Evolutionary conservation across 2,797 vertebrate genomes (phyloP).

Genomic region (Molothrus aeneus): DNA sequence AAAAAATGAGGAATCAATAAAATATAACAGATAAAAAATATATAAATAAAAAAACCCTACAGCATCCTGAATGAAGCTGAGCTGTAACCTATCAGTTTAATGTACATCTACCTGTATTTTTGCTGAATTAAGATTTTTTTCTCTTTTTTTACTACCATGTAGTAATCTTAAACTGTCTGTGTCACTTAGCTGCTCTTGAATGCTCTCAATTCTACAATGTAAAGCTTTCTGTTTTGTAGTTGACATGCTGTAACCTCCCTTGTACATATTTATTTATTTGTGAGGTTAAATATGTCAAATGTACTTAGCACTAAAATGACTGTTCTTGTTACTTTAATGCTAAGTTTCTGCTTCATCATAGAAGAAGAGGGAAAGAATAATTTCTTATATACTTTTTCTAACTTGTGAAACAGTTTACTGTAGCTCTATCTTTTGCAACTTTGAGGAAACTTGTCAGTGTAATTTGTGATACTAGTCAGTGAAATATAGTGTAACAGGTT

Average conservation of each 20-base stretch:
- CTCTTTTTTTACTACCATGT: conserved; percentile 63
- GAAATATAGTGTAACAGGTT: conserved; percentile 55
- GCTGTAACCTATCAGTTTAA: conserved; percentile 27
- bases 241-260: conserved; percentile 61
- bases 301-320: conserved; percentile 54
- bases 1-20: conserved; percentile 43
- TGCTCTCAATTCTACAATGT: conserved; percentile 19
- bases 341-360: conserved; percentile 50
- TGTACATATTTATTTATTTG: conserved; percentile 88
- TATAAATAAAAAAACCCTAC: neutral
- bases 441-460: conserved; percentile 42
- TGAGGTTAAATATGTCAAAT: conserved; percentile 75
- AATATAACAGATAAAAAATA: neutral
- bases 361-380: conserved; percentile 36
- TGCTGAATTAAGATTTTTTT: conserved; percentile 46
- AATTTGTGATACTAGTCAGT: conserved; percentile 60
- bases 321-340: conserved; percentile 58
- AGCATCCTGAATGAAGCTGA: conserved; percentile 5
- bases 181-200: conserved; percentile 44
- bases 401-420: conserved; percentile 67
- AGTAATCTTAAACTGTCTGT: conserved; percentile 56
- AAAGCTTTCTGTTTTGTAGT: conserved; percentile 59
- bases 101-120: conserved; percentile 49
- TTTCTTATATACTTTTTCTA: conserved; percentile 60
- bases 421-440: conserved; percentile 55